Percentiles rank a stretch among this genome's conserved stretches.
phyloP scores from a whole-genome alignment of 2,888 invertebrate genomes.

The Norana najaformis region DNA sequence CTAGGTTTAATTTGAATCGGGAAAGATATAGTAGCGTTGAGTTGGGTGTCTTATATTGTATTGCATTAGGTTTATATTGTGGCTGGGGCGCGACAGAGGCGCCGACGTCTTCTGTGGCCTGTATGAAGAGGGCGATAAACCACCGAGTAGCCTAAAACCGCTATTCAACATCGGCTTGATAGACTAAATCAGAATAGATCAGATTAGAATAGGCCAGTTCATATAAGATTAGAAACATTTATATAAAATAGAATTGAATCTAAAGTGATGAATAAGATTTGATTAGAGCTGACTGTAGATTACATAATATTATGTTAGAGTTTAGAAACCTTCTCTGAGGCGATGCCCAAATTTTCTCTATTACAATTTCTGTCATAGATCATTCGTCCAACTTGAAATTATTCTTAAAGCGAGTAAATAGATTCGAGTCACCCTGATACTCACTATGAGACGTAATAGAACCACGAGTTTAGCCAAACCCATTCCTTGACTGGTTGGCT shows the following conservation, averaged over 20 bases:
- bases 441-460: conserved; percentile 45
- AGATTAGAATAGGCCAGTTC: no score
- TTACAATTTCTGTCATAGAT: neutral
- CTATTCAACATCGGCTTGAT: no score
- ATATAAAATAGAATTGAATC: no score
- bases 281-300: neutral
- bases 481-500: conserved; percentile 51
- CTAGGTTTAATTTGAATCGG: neutral
- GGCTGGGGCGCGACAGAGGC: no score
- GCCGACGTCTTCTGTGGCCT: no score
- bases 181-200: no score
- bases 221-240: no score
- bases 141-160: no score
- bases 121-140: no score
- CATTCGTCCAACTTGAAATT: neutral
- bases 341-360: neutral
- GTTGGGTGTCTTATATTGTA: neutral
- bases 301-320: neutral
- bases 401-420: neutral
- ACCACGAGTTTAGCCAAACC: conserved; percentile 49
- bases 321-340: no score
- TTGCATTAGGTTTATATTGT: no score
- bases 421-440: neutral
- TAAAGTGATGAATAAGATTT: no score
- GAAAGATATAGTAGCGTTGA: neutral